Evolutionary conservation across 2,113 vertebrate genomes (phyloP).

Genomic region (Pandion haliaetus): DNA sequence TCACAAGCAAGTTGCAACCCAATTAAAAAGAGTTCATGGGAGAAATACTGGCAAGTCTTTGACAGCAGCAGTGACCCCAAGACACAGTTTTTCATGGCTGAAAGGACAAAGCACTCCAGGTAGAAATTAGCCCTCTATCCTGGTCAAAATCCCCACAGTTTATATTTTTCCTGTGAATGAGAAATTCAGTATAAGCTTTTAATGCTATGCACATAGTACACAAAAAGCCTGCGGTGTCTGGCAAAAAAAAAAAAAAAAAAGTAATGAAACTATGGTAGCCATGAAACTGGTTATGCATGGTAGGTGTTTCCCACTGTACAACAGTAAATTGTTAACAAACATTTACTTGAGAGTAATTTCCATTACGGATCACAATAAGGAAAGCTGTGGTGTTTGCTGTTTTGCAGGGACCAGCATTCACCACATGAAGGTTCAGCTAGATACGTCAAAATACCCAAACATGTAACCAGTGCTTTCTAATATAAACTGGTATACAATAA

Average conservation of each 20-base stretch:
- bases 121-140: not conserved
- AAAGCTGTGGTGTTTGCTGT: not conserved
- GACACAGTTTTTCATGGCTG: conserved; percentile 45
- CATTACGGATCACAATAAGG: conserved; percentile 27
- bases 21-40: not conserved
- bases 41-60: conserved; percentile 25
- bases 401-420: not conserved
- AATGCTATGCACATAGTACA: not conserved
- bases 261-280: conserved; percentile 9
- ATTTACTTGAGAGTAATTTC: not conserved
- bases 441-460: not conserved
- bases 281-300: conserved; percentile 18
- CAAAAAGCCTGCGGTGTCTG: not conserved
- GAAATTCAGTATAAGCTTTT: conserved; percentile 21
- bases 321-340: conserved; percentile 30
- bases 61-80: not conserved
- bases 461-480: not conserved
- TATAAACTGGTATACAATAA: not conserved
- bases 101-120: conserved; percentile 26
- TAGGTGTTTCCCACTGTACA: conserved; percentile 3
- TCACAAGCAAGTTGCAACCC: not conserved
- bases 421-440: not conserved
- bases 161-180: not conserved
- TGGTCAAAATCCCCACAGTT: conserved; percentile 22
- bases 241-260: conserved; percentile 1